Conservation (phyloP, 1,140 invertebrate species). For the Nylanderia fulva region DNA sequence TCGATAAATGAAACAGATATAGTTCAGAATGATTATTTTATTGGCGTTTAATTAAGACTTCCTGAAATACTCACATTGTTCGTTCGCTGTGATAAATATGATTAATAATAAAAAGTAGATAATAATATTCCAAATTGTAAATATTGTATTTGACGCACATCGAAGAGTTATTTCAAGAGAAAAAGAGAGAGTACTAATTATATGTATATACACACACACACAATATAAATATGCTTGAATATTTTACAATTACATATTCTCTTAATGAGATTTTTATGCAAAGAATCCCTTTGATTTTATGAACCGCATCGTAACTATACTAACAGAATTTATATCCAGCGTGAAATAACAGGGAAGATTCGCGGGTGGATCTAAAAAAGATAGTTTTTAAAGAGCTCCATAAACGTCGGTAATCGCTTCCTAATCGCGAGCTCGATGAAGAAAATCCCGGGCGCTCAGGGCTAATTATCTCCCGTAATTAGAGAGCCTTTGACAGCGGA, state of each 20-base stretch:
- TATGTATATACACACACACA: too few species aligned
- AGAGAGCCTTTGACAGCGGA: constrained; percentile 52
- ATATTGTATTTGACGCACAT: not conserved
- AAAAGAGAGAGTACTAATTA: not conserved
- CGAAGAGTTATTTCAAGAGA: not conserved
- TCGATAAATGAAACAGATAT: not conserved
- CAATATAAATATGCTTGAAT: not conserved
- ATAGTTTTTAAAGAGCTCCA: constrained; percentile 46
- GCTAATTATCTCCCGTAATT: constrained; percentile 55
- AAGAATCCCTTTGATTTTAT: not conserved
- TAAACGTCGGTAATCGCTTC: constrained; percentile 53
- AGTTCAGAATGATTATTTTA: constrained; percentile 27
- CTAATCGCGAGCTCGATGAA: constrained; percentile 43
- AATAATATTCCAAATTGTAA: not conserved
- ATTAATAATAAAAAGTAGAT: not conserved
- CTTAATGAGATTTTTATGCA: not conserved
- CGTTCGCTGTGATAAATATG: not conserved
- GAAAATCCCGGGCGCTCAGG: constrained; percentile 37
- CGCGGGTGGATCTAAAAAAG: constrained; percentile 31
- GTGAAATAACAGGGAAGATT: not conserved
- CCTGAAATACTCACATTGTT: not conserved
- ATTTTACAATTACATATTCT: not conserved
- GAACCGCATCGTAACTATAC: not conserved
- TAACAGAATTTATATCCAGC: constrained; percentile 21
- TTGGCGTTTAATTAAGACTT: constrained; percentile 34